Evolutionary conservation across 2,113 vertebrate genomes (phyloP), one percentile per base, ranked within the genome.

Genomic region (Aphyosemion australe): DNA sequence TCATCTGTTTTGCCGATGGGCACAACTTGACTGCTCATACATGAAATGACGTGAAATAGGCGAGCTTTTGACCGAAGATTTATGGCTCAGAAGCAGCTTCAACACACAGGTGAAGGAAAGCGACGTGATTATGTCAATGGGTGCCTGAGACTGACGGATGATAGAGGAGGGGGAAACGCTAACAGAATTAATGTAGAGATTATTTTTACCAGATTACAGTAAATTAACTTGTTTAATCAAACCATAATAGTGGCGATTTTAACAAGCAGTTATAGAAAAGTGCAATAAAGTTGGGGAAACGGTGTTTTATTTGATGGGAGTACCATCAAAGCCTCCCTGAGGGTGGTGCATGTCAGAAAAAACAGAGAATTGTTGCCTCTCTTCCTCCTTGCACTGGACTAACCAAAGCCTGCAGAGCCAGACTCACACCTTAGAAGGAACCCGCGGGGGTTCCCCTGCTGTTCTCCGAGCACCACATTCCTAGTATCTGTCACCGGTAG

Each of bases 351-450:
- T 70, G 72, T 78, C 78, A 75, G 63, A 31, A 19, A 2, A 14
- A 68, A 26, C n/a, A 42, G 70, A 46, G n/a, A 49, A 62, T 62
- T 49, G 62, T 72, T 78, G 68, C 67, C 52, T 65, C 54, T 67
- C 65, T 41, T 58, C 70, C 46, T 85, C 69, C 46, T 52, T 69
- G 79, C 80, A 62, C 74, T 11, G 69, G 79, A 42, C 77, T 13
- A 41, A 52, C 61, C 12, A 16, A 61, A 76, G 37, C 61, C 15
- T 56, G 18, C 45, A 49, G 2, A 0, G 21, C 41, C 2, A 10
- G 79, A 79, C 69, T 72, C 39, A 48, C 70, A 61, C 56, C 63
- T 58, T 50, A 74, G 58, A 58, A 2, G 2, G 12, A 49, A 65
- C 39, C 51, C 26, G 61, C 6, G 12, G 64, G 34, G 42, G 19